Conservation (phyloP, 1,140 invertebrate genomes). For the Leptonema lineaticorne region DNA sequence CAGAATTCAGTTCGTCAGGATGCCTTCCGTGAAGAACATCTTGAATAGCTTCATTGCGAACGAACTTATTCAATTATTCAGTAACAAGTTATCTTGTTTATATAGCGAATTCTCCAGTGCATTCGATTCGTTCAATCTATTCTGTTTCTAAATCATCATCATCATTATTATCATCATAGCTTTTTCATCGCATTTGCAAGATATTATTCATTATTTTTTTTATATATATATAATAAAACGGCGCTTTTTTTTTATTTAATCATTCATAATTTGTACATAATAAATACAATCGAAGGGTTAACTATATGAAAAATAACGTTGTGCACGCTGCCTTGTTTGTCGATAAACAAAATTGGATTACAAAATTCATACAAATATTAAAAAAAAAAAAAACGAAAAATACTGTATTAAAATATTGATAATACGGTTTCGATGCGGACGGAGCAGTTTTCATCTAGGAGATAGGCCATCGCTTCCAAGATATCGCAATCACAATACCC, state of each 20-base stretch:
- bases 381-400: not conserved
- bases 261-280: too few relatives aligned
- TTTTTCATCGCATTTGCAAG: too few relatives aligned
- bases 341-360: constrained; percentile 16
- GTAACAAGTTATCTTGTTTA: too few relatives aligned
- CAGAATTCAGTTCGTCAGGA: not conserved
- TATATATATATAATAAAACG: too few relatives aligned
- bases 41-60: not conserved
- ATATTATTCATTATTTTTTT: too few relatives aligned
- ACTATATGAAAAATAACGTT: constrained; percentile 19
- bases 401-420: not conserved
- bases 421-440: constrained; percentile 10
- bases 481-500: constrained; percentile 29
- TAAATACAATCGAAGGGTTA: not conserved
- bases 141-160: too few relatives aligned
- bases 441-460: constrained; percentile 55
- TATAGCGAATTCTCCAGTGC: too few relatives aligned
- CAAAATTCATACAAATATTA: too few relatives aligned
- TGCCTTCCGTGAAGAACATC: not conserved
- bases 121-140: too few relatives aligned
- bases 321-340: constrained; percentile 38
- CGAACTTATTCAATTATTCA: too few relatives aligned
- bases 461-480: constrained; percentile 46
- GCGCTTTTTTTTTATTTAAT: too few relatives aligned
- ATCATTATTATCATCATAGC: too few relatives aligned